phyloP scores from a whole-genome alignment of 2,113 vertebrate genomes.

The Ceuthmochares aereus region DNA sequence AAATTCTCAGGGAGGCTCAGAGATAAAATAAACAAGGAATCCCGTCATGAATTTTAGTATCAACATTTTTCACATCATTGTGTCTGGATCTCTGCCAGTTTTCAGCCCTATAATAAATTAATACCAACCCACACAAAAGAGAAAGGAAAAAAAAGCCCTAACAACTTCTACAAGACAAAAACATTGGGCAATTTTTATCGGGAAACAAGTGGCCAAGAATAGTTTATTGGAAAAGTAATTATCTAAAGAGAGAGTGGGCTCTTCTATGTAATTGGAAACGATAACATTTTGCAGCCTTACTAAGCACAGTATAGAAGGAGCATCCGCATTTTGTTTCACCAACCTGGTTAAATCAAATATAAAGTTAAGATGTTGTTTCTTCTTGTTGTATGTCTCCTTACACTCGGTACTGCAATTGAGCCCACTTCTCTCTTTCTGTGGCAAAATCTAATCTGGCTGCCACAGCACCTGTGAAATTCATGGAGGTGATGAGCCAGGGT shows the following conservation, averaged over 20 bases:
- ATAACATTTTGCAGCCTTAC: not conserved
- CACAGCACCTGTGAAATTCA: constrained; percentile 11
- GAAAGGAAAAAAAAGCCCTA: not conserved
- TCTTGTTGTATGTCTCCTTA: not conserved
- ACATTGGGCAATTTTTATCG: not conserved
- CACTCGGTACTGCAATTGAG: not conserved
- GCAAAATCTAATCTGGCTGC: constrained; percentile 41
- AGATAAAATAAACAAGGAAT: constrained; percentile 42
- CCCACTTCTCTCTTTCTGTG: not conserved
- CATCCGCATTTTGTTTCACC: not conserved
- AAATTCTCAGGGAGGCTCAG: not conserved
- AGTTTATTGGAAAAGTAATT: constrained; percentile 44
- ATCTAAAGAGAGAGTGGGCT: not conserved
- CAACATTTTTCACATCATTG: constrained; percentile 18
- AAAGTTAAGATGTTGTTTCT: not conserved
- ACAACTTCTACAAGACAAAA: not conserved
- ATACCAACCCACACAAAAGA: constrained; percentile 1
- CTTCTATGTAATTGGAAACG: not conserved
- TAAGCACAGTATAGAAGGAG: not conserved
- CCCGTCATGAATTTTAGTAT: not conserved
- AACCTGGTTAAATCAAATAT: not conserved
- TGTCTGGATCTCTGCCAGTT: constrained; percentile 28
- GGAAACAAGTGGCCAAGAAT: constrained; percentile 16
- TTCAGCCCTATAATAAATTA: constrained; percentile 31
- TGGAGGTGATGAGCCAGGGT: not conserved